Evolutionary conservation across 1,140 invertebrate species (phyloP), one percentile per base, ranked within the genome.

Genomic region (Mactra quadrangularis): DNA sequence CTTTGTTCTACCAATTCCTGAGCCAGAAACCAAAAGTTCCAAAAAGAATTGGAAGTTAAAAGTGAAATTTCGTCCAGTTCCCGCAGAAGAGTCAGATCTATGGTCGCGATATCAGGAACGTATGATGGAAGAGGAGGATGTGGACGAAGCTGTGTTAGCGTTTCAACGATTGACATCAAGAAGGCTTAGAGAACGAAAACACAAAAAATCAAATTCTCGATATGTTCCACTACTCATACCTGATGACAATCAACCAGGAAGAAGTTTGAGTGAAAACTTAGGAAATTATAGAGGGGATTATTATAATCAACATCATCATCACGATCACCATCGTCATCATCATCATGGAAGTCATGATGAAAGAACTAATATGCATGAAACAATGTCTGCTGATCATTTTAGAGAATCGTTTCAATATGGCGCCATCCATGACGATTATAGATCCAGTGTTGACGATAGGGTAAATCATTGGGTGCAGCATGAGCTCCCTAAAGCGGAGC

Each of bases 151-250:
- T 31, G 64, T 79, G 1, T 15, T 45, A 35, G 64, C 76, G 17
- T 79, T 79, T 41, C 76, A 70, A 38, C 68, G 60, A 29, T 79
- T 79, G 29, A 70, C 64, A 9, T 13, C 45, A n/a, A 68, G 35
- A 55, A 60, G 50, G 27, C 31, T 64, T 13, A 3, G 7, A n/a
- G 25, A 25, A 53, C 59, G 52, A 11, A 52, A 50, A 72, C n/a
- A 15, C n/a, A 50, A 62, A 33, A 50, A 53, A 31, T 7, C 55
- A 22, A 50, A 68, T 15, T 33, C 66, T 17, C 45, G 38, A 17
- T 79, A 70, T 70, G 27, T 68, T 15, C 62, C 76, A 29, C 22
- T 68, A 25, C 57, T 53, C 22, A 11, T 31, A 19, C 59, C 59
- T 29, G 75, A 66, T 6, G 38, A 33, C 6, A 3, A 57, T 7